Conservation (phyloP, 2,888 invertebrate genomes). For the Abrostola tripartita region DNA sequence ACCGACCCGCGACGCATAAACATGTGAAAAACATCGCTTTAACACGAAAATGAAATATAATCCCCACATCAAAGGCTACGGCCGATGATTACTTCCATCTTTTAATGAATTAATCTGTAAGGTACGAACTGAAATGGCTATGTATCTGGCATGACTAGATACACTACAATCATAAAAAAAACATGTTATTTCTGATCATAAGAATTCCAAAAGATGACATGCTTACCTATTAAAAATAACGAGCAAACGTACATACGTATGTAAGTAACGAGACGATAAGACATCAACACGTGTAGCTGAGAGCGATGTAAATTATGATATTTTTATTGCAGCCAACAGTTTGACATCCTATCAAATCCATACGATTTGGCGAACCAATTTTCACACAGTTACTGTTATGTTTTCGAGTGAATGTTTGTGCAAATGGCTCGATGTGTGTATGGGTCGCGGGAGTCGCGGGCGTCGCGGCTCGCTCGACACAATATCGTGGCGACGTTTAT, state of each 20-base stretch:
- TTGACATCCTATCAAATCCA: constrained; percentile 52
- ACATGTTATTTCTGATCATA: constrained; percentile 12
- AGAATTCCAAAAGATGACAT: constrained; percentile 35
- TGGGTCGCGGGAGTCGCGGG: constrained; percentile 12
- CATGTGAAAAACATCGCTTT: constrained; percentile 50
- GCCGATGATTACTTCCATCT: background rate
- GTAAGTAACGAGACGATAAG: constrained; percentile 42
- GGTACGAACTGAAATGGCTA: background rate
- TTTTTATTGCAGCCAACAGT: constrained; percentile 50
- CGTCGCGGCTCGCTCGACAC: constrained; percentile 47
- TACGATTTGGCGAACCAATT: constrained; percentile 51
- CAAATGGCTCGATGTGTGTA: constrained; percentile 50
- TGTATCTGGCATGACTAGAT: background rate
- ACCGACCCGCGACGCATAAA: constrained; percentile 40
- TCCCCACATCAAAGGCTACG: constrained; percentile 22
- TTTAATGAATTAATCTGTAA: background rate
- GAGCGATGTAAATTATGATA: constrained; percentile 47
- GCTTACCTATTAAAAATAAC: constrained; percentile 57
- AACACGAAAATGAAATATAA: constrained; percentile 28
- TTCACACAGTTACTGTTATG: constrained; percentile 53
- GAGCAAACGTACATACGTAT: constrained; percentile 49
- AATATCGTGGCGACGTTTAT: constrained; percentile 70
- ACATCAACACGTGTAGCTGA: constrained; percentile 34
- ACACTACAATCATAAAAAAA: constrained; percentile 3
- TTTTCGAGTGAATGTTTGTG: constrained; percentile 64